Evolutionary conservation across 2,888 invertebrate species (phyloP), one percentile per base, ranked within the genome.

Genomic region (Xestia rhomboidea): DNA sequence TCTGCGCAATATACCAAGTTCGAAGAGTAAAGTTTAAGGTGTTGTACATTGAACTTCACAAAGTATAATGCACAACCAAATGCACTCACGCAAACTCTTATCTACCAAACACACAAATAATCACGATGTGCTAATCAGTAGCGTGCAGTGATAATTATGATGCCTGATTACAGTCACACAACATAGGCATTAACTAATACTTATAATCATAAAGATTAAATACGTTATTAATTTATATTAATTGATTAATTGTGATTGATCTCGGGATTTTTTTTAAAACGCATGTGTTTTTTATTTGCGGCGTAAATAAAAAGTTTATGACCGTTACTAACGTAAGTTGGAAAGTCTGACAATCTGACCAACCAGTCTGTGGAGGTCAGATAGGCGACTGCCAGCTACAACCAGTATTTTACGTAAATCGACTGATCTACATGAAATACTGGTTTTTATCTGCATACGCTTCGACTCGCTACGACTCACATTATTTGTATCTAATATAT

Each of bases 191-290:
- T n/a, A 57, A n/a, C n/a, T 24, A 13, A 13, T 41, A 21, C 13
- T 13, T 21, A 30, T 10, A 41, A 41, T 41, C 15, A 8, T 21
- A 11, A 24, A 27, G 34, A 54, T 30, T 34, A 30, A 73, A 44
- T n/a, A 41, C 34, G 11, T 51, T 7, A 49, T 51, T 41, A 30
- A 11, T 18, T 18, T 24, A 41, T n/a, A 44, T 24, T 8, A 7
- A 2, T 24, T 77, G 7, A 44, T 77, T 27, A 30, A 27, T 63
- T 49, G 30, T 44, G 27, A 76, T 77, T n/a, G 11, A n/a, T n/a
- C 5, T 41, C 5, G 18, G n/a, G 2, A 0, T 13, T 30, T 44
- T 71, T 68, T 30, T 44, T 2, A 1, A 68, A 30, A 11, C 11
- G 30, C 30, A 44, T n/a, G 18, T 68, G 24, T 21, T 10, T 72